Conservation (phyloP, 2,888 invertebrate species). For the Plusia festucae region DNA sequence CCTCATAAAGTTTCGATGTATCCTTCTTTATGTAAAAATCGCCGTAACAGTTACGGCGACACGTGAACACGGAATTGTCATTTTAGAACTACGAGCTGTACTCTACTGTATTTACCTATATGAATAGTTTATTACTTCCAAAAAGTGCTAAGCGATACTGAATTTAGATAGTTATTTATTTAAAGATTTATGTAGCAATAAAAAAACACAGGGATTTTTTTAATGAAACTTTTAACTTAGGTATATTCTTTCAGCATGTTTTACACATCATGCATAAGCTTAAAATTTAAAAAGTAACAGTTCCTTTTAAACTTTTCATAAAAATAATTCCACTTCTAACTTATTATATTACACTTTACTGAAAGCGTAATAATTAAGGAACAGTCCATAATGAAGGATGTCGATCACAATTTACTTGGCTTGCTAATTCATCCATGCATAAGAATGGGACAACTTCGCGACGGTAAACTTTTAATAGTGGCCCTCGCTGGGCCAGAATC, state of each 20-base stretch:
- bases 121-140: neutral
- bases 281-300: neutral
- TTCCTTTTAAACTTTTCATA: neutral
- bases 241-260: too few species aligned
- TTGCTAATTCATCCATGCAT: constrained; percentile 73
- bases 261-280: too few species aligned
- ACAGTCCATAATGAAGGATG: constrained; percentile 35
- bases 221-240: too few species aligned
- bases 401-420: constrained; percentile 52
- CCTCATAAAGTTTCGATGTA: constrained; percentile 37
- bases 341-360: neutral
- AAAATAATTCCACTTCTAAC: too few species aligned
- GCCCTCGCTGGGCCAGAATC: constrained; percentile 64
- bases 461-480: constrained; percentile 73
- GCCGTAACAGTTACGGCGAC: constrained; percentile 1
- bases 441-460: constrained; percentile 68
- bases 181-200: too few species aligned
- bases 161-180: too few species aligned
- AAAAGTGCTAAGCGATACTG: too few species aligned
- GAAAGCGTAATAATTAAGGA: constrained; percentile 16
- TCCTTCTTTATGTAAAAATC: constrained; percentile 20
- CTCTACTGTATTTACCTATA: neutral
- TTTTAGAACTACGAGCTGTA: neutral
- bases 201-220: too few species aligned
- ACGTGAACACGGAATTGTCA: neutral